These are phyloP conservation scores for Nymphalis c-album DNA, from an alignment of 2,888 invertebrate genomes.

Conservation along the genomic window DNA sequence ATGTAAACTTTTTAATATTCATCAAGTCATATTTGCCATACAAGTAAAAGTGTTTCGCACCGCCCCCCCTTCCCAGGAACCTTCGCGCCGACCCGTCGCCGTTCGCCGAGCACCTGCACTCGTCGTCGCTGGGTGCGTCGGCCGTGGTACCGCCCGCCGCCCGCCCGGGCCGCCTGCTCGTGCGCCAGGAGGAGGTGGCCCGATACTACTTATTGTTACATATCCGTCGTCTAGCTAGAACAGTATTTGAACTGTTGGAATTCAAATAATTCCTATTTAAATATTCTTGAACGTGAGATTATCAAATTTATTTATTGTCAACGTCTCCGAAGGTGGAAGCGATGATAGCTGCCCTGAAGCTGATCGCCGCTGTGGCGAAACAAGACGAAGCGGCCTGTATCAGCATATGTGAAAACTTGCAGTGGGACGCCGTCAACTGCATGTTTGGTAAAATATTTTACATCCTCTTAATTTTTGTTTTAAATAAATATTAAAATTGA, in stretches of 20 bases:
- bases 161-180: slow-evolving; percentile 64
- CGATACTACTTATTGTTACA: background rate
- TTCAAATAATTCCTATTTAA: too few relatives aligned
- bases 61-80: slow-evolving; percentile 75
- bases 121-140: slow-evolving; percentile 78
- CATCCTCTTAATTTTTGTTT: too few relatives aligned
- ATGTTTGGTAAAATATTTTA: slow-evolving; percentile 80
- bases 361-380: slow-evolving; percentile 89
- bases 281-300: too few relatives aligned
- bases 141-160: slow-evolving; percentile 63
- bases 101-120: slow-evolving; percentile 70
- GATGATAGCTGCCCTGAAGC: slow-evolving; percentile 88
- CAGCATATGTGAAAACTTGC: slow-evolving; percentile 92
- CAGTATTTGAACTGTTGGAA: too few relatives aligned
- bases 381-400: slow-evolving; percentile 90
- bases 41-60: background rate
- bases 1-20: too few relatives aligned
- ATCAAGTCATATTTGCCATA: too few relatives aligned
- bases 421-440: slow-evolving; percentile 91
- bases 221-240: too few relatives aligned
- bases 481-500: too few relatives aligned
- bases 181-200: slow-evolving; percentile 67
- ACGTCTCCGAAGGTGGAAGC: slow-evolving; percentile 84
- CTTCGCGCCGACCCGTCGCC: slow-evolving; percentile 86
- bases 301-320: background rate